These are phyloP conservation scores for Dioctria rufipes DNA, from an alignment of 2,888 invertebrate species.

Conservation along the genomic window DNA sequence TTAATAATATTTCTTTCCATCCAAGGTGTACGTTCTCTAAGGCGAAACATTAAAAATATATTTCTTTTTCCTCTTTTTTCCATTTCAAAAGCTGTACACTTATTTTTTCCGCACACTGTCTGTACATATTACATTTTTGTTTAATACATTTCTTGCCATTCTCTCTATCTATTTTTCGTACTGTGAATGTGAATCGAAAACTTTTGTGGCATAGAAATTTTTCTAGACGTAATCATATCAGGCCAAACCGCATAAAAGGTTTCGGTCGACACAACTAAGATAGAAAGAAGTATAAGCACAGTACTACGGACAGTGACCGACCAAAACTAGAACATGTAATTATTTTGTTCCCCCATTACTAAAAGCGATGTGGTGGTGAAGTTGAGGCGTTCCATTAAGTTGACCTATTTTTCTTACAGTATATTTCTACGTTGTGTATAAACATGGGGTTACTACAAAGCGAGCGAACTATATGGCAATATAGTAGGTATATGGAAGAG, in stretches of 20 bases:
- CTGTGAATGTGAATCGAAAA: no score
- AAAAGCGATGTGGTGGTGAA: not conserved
- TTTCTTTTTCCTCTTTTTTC: not conserved
- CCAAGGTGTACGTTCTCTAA: no score
- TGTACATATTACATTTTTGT: no score
- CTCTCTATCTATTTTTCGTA: not conserved
- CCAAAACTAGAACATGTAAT: slow-evolving; percentile 14
- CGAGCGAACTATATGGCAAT: no score
- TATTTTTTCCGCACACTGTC: not conserved
- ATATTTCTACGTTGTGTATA: not conserved
- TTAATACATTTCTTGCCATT: not conserved
- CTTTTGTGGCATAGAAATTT: no score
- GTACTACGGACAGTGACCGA: not conserved
- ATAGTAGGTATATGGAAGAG: no score
- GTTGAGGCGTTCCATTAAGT: not conserved
- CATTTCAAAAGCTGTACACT: not conserved
- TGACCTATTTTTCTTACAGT: slow-evolving; percentile 6
- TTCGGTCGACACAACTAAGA: not conserved
- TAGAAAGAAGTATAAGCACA: not conserved
- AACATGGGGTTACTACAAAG: no score
- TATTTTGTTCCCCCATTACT: not conserved
- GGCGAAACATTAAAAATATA: no score
- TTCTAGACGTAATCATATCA: no score
- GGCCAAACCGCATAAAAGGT: not conserved
- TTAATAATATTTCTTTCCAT: no score